Evolutionary conservation across 2,888 invertebrate genomes (phyloP).

Genomic region (Galeruca laticollis): DNA sequence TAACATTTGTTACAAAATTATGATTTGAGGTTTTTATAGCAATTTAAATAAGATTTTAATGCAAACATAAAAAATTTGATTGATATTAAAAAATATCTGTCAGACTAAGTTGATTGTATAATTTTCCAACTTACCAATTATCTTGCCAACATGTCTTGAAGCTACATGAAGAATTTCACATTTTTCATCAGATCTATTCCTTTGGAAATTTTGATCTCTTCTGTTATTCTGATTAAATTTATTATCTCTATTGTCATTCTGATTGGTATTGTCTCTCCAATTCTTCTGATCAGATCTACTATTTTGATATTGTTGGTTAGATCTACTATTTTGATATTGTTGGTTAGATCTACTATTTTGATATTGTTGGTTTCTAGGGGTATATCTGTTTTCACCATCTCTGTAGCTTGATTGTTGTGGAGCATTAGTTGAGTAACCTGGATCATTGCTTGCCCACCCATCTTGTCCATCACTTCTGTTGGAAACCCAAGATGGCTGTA

Average conservation of each 20-base stretch:
- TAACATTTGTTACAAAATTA: too few relatives aligned
- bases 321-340: not conserved
- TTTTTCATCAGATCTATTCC: constrained; percentile 43
- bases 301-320: not conserved
- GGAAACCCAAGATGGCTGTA: not conserved
- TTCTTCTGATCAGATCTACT: too few relatives aligned
- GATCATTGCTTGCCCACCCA: constrained; percentile 23
- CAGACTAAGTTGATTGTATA: too few relatives aligned
- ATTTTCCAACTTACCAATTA: constrained; percentile 68
- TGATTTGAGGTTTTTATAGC: too few relatives aligned
- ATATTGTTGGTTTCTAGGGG: not conserved
- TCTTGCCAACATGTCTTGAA: constrained; percentile 67
- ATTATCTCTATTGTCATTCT: constrained; percentile 51
- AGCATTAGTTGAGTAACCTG: constrained; percentile 7
- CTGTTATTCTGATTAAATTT: not conserved
- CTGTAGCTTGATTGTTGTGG: constrained; percentile 27
- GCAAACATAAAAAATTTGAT: too few relatives aligned
- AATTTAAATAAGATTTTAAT: too few relatives aligned
- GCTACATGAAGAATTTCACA: constrained; percentile 58
- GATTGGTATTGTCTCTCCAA: constrained; percentile 45
- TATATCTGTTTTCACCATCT: constrained; percentile 12
- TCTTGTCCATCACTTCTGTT: constrained; percentile 9
- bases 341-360: too few relatives aligned
- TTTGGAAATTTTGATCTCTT: constrained; percentile 15
- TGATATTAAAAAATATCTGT: not conserved